phyloP scores from a whole-genome alignment of 2,113 vertebrate genomes.

The Setophaga kirtlandii region DNA sequence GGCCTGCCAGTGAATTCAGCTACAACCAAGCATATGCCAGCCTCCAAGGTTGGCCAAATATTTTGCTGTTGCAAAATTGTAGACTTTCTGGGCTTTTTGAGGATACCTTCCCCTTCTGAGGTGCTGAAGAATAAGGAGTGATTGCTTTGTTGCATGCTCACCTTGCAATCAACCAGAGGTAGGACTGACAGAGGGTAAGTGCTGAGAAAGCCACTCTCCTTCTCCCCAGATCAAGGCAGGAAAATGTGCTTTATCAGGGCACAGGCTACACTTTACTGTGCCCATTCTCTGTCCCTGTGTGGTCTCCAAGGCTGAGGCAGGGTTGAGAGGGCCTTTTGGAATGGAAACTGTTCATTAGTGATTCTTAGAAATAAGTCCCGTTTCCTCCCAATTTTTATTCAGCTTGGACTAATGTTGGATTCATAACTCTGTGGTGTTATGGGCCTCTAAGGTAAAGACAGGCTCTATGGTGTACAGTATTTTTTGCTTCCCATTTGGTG shows the following conservation, averaged over 20 bases:
- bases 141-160: not conserved
- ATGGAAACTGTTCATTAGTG: not conserved
- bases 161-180: not conserved
- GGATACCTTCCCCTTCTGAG: not conserved
- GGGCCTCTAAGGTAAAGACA: not conserved
- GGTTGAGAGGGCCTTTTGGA: not conserved
- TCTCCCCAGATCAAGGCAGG: not conserved
- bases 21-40: not conserved
- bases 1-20: not conserved
- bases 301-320: not conserved
- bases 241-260: not conserved
- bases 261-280: not conserved
- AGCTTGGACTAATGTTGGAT: not conserved
- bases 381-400: not conserved
- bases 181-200: not conserved
- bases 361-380: not conserved
- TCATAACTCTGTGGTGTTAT: accelerated
- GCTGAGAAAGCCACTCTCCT: not conserved
- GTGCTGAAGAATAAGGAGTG: not conserved
- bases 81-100: not conserved
- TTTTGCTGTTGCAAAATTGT: not conserved
- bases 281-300: not conserved
- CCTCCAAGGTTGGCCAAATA: not conserved
- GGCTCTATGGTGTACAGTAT: not conserved
- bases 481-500: not conserved